A percentile compares a stretch with the other conserved stretches of the same genome.
Conservation (phyloP, 2,113 vertebrate genomes). For the Takifugu bimaculatus region DNA sequence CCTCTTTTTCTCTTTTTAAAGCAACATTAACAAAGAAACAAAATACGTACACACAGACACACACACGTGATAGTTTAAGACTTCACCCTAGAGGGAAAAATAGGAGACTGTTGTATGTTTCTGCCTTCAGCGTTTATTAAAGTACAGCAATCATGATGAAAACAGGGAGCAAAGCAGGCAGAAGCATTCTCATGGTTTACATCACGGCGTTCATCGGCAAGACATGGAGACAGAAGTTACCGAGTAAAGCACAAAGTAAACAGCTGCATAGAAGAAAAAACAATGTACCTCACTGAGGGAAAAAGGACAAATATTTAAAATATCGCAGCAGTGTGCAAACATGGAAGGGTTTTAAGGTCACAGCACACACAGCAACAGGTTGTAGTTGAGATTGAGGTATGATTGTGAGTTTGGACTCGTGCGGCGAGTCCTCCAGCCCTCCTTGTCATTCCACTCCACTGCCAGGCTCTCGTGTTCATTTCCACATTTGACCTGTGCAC, state of each 20-base stretch:
- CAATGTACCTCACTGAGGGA: conserved; percentile 30
- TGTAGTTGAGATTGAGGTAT: conserved; percentile 28
- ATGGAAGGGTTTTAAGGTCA: conserved; percentile 32
- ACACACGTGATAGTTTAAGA: too few relatives aligned
- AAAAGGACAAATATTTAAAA: conserved; percentile 69
- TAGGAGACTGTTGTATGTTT: conserved; percentile 81
- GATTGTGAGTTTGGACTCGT: conserved; percentile 33
- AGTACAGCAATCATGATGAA: conserved; percentile 53
- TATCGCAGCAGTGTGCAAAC: conserved; percentile 62
- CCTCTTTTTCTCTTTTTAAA: too few relatives aligned
- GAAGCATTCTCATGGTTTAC: conserved; percentile 60
- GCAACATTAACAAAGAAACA: too few relatives aligned
- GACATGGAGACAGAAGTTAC: conserved; percentile 31
- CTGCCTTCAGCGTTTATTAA: conserved; percentile 79
- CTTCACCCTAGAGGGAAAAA: conserved; percentile 76
- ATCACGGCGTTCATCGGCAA: conserved; percentile 66
- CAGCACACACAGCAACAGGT: not conserved
- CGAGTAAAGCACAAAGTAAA: conserved; percentile 73
- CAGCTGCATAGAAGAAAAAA: conserved; percentile 60
- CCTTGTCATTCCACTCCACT: conserved; percentile 16
- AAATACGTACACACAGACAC: too few relatives aligned
- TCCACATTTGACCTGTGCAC: conserved; percentile 28
- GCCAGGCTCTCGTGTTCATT: conserved; percentile 12
- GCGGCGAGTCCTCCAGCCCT: conserved; percentile 36
- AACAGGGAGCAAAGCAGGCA: conserved; percentile 71